Evolutionary conservation across 1,140 invertebrate genomes (phyloP).

Genomic region (Hestina assimilis): DNA sequence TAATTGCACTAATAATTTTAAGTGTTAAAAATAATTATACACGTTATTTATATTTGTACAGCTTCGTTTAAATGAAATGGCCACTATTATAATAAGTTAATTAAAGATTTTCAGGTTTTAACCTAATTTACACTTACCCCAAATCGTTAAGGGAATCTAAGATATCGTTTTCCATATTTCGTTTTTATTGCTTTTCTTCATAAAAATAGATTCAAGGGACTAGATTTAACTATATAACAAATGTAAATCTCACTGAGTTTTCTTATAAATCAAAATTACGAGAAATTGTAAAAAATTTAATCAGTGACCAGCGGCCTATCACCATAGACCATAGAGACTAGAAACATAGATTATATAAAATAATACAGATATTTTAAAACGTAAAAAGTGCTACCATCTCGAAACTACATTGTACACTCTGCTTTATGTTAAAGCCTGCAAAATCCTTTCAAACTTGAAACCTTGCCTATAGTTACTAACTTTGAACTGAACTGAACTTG

Average conservation of each 20-base stretch:
- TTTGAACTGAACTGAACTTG: too few species aligned
- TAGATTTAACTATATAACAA: not conserved
- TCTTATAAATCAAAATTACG: too few species aligned
- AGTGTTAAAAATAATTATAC: too few species aligned
- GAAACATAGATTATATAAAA: not conserved
- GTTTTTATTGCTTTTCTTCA: not conserved
- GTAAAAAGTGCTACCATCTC: too few species aligned
- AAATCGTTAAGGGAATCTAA: constrained; percentile 65
- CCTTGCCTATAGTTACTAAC: too few species aligned
- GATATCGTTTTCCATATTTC: constrained; percentile 68
- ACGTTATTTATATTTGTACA: too few species aligned
- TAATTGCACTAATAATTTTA: too few species aligned
- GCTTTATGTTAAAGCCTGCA: too few species aligned
- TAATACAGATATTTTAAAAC: not conserved
- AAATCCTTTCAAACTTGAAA: too few species aligned
- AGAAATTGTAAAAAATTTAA: not conserved
- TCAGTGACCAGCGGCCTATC: not conserved
- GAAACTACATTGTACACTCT: too few species aligned
- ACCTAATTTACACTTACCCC: constrained; percentile 47
- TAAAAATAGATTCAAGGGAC: not conserved
- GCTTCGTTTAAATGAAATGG: too few species aligned
- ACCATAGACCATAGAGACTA: not conserved
- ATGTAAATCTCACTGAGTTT: constrained; percentile 1
- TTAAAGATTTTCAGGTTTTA: not conserved
- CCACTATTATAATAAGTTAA: too few species aligned